Percentiles rank a stretch among this genome's conserved stretches.
These are phyloP conservation scores for Neotoxoptera formosana DNA, from an alignment of 1,140 invertebrate genomes.

Conservation along the genomic window DNA sequence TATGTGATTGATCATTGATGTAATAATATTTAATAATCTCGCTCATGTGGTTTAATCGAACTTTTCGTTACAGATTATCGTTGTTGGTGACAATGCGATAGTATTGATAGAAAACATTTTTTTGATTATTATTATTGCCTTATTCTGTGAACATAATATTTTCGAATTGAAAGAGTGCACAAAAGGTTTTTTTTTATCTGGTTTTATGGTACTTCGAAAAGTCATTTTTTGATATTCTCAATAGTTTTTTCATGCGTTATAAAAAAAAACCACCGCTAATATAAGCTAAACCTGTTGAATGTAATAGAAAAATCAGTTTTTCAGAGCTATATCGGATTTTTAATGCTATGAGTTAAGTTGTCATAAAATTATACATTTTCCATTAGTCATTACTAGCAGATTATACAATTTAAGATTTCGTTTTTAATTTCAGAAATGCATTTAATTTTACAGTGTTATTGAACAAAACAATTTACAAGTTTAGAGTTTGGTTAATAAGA, in stretches of 20 bases:
- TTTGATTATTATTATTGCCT: not conserved
- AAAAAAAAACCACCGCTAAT: not conserved
- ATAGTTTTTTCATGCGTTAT: not conserved
- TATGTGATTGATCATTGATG: too few relatives aligned
- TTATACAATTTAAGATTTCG: not conserved
- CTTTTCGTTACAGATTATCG: not conserved
- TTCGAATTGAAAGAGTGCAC: not conserved
- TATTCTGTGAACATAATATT: not conserved
- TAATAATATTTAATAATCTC: not conserved
- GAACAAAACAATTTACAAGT: too few relatives aligned
- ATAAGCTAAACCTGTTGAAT: not conserved
- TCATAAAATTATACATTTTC: not conserved
- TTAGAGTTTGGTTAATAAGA: too few relatives aligned
- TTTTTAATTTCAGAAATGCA: not conserved
- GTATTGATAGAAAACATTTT: not conserved
- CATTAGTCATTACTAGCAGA: not conserved
- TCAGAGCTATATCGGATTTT: not conserved
- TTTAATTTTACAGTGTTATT: not conserved
- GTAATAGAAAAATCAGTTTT: not conserved
- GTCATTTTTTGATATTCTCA: not conserved
- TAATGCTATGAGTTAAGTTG: not conserved
- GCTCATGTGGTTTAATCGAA: not conserved
- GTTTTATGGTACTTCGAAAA: not conserved
- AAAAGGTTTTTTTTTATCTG: not conserved
- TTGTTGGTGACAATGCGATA: not conserved